Evolutionary conservation across 2,113 vertebrate species (phyloP), one percentile per base, ranked within the genome.

Genomic region (Hymenochirus boettgeri): DNA sequence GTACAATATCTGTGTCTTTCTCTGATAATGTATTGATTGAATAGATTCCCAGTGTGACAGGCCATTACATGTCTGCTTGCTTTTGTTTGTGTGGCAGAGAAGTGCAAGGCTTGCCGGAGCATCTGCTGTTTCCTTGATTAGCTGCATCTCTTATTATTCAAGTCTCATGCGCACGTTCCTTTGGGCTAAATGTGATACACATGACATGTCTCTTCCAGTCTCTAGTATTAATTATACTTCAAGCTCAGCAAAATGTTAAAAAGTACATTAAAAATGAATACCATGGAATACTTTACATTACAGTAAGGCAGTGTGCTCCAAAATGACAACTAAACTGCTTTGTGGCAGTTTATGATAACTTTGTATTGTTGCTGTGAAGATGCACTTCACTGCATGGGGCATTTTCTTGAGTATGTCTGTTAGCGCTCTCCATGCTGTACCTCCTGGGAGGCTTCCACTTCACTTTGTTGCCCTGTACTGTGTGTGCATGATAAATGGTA

Each of bases 101-200:
- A 24, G 18, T 24, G 31, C 15, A 57, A 33, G 18, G 53, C 47
- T 53, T 54, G 61, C 37, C 37, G 31, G 7, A 52, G 50, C 61
- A 63, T 63, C 61, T 65, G 62, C 53, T 65, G 19, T 57, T 65
- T 47, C 52, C 62, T 65, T 46, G 23, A 55, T 25, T 31, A 55
- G 52, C 39, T 35, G 62, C 62, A 24, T 27, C 53, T 57, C 52
- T 54, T 37, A 54, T 52, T 62, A 62, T 63, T 47, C 31, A 26
- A 53, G 48, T 52, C 47, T 65, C 61, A 55, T 39, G 24, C n/a
- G 50, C 33, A 15, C 39, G 17, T 25, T 27, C 25, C 53, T 51
- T 21, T 63, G 13, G 48, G 50, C 62, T 27, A 17, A 46, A 35
- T 56, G 24, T 22, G 53, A 57, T 25, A 23, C 19, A 48, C 53